phyloP scores from a whole-genome alignment of 2,888 invertebrate species.

The Xestia rhomboidea region DNA sequence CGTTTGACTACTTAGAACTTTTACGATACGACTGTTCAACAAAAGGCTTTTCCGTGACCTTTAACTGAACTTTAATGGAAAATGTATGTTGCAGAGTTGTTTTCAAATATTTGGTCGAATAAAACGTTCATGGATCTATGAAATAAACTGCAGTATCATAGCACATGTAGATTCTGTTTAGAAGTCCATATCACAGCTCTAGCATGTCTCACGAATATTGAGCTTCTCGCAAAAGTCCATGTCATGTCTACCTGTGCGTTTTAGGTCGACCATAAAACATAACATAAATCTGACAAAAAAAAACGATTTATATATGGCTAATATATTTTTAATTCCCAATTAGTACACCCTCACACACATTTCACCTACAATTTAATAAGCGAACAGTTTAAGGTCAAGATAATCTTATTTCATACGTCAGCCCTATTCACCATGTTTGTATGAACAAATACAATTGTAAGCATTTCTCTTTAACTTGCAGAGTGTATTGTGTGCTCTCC shows the following conservation, averaged over 20 bases:
- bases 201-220: not conserved
- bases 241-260: not conserved
- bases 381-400: constrained; percentile 41
- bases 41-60: not conserved
- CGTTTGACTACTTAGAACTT: not conserved
- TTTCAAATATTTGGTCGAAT: not conserved
- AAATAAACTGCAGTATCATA: not conserved
- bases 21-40: not conserved
- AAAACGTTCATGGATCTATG: not conserved
- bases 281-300: not conserved
- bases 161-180: not conserved
- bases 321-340: constrained; percentile 8
- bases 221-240: too few relatives aligned
- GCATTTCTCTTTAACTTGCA: constrained; percentile 50
- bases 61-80: not conserved
- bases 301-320: not conserved
- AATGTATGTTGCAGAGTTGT: not conserved
- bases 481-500: constrained; percentile 34
- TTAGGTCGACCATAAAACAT: not conserved
- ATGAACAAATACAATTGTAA: constrained; percentile 13
- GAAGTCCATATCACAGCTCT: not conserved
- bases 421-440: constrained; percentile 35
- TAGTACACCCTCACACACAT: constrained; percentile 21
- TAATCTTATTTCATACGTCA: constrained; percentile 19
- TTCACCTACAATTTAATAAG: constrained; percentile 30